Evolutionary conservation across 92 coral and sea anemone genomes (phyloP).

Genomic region (Heliopora coerulea): DNA sequence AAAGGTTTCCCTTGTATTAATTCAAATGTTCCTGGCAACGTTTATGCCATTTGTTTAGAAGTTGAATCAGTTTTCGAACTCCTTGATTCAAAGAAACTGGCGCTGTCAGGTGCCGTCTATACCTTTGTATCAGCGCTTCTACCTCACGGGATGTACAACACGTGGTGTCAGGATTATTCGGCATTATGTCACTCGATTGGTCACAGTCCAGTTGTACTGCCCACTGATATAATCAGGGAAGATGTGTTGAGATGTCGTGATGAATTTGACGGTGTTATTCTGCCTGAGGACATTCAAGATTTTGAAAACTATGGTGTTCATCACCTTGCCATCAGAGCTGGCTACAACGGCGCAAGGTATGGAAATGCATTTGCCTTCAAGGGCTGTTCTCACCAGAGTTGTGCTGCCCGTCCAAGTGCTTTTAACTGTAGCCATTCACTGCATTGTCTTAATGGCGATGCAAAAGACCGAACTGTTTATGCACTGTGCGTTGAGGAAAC

Average conservation of each 20-base stretch:
- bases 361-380: slow-evolving; percentile 58
- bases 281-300: slow-evolving; percentile 4
- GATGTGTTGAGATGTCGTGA: slow-evolving; percentile 51
- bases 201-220: slow-evolving; percentile 48
- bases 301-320: slow-evolving; percentile 46
- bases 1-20: slow-evolving; percentile 8
- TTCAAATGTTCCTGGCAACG: slow-evolving; percentile 12
- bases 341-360: slow-evolving; percentile 43
- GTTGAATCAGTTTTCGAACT: neutral
- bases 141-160: slow-evolving; percentile 40
- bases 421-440: slow-evolving; percentile 37
- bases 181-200: slow-evolving; percentile 53
- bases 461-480: slow-evolving; percentile 28
- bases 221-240: slow-evolving; percentile 26
- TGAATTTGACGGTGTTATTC: slow-evolving; percentile 50
- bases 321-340: slow-evolving; percentile 43
- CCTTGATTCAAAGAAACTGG: slow-evolving; percentile 15
- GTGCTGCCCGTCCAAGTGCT: slow-evolving; percentile 29
- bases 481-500: slow-evolving; percentile 53
- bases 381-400: slow-evolving; percentile 46
- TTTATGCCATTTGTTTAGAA: slow-evolving; percentile 6
- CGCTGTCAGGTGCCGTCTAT: slow-evolving; percentile 41
- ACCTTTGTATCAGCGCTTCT: slow-evolving; percentile 44
- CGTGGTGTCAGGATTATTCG: slow-evolving; percentile 57
- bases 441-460: slow-evolving; percentile 33